Conservation (phyloP, 2,797 vertebrate genomes). For the Ctenochaetus hawaiiensis region DNA sequence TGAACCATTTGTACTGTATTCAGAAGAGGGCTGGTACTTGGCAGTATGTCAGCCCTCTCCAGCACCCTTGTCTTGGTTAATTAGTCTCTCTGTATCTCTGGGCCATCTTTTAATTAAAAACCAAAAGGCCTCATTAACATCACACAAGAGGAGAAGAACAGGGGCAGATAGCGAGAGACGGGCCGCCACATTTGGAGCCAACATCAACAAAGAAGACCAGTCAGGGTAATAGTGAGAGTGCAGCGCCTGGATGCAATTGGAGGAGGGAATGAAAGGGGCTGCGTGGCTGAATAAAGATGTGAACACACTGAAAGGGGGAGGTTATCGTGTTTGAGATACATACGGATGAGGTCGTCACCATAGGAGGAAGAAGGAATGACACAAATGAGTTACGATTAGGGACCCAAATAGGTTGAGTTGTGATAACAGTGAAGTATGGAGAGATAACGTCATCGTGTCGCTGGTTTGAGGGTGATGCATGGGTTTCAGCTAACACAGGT, state of each 20-base stretch:
- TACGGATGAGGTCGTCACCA: slow-evolving; percentile 18
- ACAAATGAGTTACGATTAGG: slow-evolving; percentile 25
- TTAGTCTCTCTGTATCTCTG: slow-evolving; percentile 81
- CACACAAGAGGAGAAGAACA: slow-evolving; percentile 74
- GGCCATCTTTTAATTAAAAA: slow-evolving; percentile 86
- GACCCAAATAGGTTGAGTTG: slow-evolving; percentile 24
- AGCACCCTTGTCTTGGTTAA: slow-evolving; percentile 81
- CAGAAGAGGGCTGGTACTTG: slow-evolving; percentile 68
- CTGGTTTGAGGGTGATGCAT: slow-evolving; percentile 39
- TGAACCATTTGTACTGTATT: slow-evolving; percentile 62
- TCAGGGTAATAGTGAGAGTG: slow-evolving; percentile 30
- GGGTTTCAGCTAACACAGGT: slow-evolving; percentile 33
- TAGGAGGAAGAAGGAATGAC: slow-evolving; percentile 28
- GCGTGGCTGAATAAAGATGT: slow-evolving; percentile 16
- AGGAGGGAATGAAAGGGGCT: background rate
- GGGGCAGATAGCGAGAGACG: slow-evolving; percentile 65
- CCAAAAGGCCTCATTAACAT: slow-evolving; percentile 83
- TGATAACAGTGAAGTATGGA: slow-evolving; percentile 54
- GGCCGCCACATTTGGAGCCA: slow-evolving; percentile 58
- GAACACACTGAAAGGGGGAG: slow-evolving; percentile 25
- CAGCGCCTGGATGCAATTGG: background rate
- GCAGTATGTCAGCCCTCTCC: slow-evolving; percentile 68
- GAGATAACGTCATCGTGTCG: slow-evolving; percentile 42
- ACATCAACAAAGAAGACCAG: slow-evolving; percentile 64
- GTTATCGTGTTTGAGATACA: slow-evolving; percentile 52